These are phyloP conservation scores for Antedon mediterranea DNA, from an alignment of 53 echinoderm and acorn worm genomes.

Conservation along the genomic window DNA sequence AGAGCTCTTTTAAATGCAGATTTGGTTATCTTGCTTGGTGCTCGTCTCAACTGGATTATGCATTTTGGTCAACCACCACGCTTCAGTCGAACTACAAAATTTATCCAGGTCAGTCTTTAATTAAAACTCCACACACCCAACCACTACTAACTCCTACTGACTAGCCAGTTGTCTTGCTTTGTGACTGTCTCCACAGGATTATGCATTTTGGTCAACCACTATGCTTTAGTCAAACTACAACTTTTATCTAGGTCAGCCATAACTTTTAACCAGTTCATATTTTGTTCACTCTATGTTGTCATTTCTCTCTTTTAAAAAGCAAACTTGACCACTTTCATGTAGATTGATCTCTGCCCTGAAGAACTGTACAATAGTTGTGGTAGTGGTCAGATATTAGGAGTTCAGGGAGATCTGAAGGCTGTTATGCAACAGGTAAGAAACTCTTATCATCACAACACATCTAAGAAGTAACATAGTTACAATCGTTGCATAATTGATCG, in stretches of 20 bases:
- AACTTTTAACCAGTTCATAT: too few relatives aligned
- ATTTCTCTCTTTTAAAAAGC: too few relatives aligned
- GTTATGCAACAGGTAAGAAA: constrained; percentile 66
- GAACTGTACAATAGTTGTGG: constrained; percentile 79
- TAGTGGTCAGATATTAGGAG: constrained; percentile 42
- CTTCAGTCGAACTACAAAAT: constrained; percentile 33
- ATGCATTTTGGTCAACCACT: too few relatives aligned
- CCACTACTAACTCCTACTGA: too few relatives aligned
- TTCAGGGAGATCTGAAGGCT: constrained; percentile 60
- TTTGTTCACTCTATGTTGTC: too few relatives aligned
- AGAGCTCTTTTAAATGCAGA: constrained; percentile 92
- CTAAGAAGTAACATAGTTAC: too few relatives aligned
- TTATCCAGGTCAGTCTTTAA: constrained; percentile 57
- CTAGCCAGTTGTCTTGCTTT: too few relatives aligned
- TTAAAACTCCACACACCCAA: neutral
- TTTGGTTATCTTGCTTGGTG: constrained; percentile 70
- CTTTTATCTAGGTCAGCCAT: too few relatives aligned
- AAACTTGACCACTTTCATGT: neutral
- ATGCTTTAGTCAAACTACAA: too few relatives aligned
- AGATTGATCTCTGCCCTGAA: constrained; percentile 94
- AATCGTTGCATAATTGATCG: too few relatives aligned
- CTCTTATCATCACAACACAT: too few relatives aligned
- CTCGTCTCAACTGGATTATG: constrained; percentile 85
- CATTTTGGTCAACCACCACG: constrained; percentile 87
- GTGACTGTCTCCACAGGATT: too few relatives aligned